Conservation (phyloP, 2,113 vertebrate genomes). For the Hydropotes inermis region DNA sequence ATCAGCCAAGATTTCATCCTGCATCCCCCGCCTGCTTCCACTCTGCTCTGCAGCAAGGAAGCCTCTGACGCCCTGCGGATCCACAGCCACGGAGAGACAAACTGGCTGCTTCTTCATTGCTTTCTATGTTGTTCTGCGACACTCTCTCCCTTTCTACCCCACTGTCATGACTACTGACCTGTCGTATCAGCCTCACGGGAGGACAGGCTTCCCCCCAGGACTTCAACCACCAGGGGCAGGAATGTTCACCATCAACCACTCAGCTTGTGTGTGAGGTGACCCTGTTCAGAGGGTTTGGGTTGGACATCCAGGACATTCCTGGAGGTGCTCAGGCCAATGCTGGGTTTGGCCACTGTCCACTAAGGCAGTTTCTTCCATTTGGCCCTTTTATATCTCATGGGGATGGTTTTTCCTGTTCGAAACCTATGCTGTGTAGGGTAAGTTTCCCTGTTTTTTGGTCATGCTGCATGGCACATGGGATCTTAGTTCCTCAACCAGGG, state of each 20-base stretch:
- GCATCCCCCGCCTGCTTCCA: accelerated
- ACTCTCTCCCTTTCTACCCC: not conserved
- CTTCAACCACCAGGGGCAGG: not conserved
- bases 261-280: not conserved
- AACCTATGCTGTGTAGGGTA: not conserved
- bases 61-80: accelerated
- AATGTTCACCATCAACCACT: not conserved
- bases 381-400: not conserved
- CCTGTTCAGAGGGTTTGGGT: not conserved
- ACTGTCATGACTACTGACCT: not conserved
- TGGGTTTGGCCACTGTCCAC: not conserved
- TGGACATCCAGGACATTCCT: not conserved
- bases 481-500: not conserved
- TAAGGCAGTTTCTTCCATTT: not conserved
- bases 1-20: not conserved
- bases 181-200: not conserved
- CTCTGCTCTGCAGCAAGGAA: not conserved
- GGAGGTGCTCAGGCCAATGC: not conserved
- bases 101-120: not conserved
- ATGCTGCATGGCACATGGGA: not conserved
- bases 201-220: not conserved
- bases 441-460: not conserved
- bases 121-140: not conserved
- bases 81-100: not conserved
- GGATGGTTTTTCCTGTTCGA: not conserved